phyloP scores from a whole-genome alignment of 2,113 vertebrate genomes.

The Pleuronectes platessa region DNA sequence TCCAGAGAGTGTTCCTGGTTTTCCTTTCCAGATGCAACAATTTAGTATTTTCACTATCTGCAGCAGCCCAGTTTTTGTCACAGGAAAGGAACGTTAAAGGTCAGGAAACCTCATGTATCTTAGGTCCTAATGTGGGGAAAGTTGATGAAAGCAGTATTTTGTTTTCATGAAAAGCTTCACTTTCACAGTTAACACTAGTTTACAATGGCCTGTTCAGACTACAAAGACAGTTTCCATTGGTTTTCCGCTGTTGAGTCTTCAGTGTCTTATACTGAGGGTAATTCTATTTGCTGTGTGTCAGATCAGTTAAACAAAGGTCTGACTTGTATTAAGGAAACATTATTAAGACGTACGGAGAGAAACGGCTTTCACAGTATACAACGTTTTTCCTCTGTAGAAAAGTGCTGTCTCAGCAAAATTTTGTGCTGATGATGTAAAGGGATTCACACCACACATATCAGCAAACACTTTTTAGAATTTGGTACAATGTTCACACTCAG shows the following conservation, averaged over 20 bases:
- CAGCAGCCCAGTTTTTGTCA: conserved; percentile 36
- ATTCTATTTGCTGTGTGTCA: background rate
- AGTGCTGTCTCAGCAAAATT: conserved; percentile 21
- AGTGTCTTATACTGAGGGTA: background rate
- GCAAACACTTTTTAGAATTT: conserved; percentile 18
- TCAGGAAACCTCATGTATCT: conserved; percentile 9
- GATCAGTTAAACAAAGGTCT: background rate
- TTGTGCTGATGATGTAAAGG: conserved; percentile 40
- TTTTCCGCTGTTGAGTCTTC: background rate
- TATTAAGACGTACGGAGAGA: background rate
- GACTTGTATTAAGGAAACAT: background rate
- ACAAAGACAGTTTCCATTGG: background rate
- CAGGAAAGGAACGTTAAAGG: conserved; percentile 26
- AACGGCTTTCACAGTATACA: background rate
- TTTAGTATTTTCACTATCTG: conserved; percentile 42
- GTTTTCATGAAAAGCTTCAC: background rate
- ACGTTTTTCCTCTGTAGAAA: background rate
- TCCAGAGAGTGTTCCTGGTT: conserved; percentile 44
- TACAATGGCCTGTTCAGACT: background rate
- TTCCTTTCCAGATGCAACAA: conserved; percentile 42
- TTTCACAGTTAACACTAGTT: background rate
- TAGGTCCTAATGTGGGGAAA: background rate
- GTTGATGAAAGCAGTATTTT: conserved; percentile 15
- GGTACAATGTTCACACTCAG: conserved; percentile 12
- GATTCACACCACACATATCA: conserved; percentile 27